Evolutionary conservation across 2,888 invertebrate species (phyloP).

Genomic region (Trachelus tabidus): DNA sequence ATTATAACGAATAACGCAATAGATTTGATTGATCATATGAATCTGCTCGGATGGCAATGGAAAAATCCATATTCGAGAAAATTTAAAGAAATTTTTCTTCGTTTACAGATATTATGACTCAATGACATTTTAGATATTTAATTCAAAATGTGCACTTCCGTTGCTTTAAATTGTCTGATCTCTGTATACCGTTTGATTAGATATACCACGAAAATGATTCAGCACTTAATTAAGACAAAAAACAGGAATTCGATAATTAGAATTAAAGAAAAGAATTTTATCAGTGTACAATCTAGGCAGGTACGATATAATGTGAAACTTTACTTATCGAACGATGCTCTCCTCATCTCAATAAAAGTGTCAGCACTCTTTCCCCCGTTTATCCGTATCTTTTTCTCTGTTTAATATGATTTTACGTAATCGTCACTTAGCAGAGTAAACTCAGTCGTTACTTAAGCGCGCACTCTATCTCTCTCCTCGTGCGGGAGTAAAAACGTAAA

Average conservation of each 20-base stretch:
- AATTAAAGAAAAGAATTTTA: not conserved
- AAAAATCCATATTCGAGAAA: not conserved
- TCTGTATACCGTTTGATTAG: too few species aligned
- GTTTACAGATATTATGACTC: not conserved
- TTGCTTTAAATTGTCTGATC: too few species aligned
- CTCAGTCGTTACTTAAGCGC: not conserved
- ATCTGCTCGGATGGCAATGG: not conserved
- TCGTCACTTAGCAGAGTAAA: not conserved
- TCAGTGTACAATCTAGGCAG: not conserved
- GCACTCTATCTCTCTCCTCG: not conserved
- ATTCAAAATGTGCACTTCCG: not conserved
- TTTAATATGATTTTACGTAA: conserved; percentile 20
- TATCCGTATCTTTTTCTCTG: conserved; percentile 2
- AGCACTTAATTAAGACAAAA: not conserved
- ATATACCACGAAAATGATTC: not conserved
- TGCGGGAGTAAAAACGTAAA: conserved; percentile 34
- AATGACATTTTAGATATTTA: not conserved
- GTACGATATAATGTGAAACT: not conserved
- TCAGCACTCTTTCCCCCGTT: conserved; percentile 1
- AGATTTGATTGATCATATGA: not conserved
- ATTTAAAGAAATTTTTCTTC: not conserved
- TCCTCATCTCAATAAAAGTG: conserved; percentile 44
- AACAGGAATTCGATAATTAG: not conserved
- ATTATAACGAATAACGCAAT: not conserved
- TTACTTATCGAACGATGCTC: conserved; percentile 55